Evolutionary conservation across 2,113 vertebrate species (phyloP).

Genomic region (Dicrurus megarhynchus): DNA sequence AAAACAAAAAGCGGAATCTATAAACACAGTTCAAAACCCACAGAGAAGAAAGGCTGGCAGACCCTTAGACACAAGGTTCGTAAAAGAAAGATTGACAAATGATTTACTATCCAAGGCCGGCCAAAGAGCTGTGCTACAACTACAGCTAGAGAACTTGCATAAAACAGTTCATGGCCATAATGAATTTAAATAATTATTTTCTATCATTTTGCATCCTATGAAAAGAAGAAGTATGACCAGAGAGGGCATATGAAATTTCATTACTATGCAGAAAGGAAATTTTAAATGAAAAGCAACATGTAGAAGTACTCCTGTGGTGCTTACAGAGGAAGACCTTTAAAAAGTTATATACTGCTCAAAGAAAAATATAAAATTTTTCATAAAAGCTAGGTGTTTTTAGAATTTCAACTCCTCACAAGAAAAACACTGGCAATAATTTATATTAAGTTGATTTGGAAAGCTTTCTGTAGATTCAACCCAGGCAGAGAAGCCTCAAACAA

Average conservation of each 20-base stretch:
- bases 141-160: background rate
- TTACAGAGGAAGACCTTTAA: background rate
- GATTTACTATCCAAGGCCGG: background rate
- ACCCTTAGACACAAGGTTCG: background rate
- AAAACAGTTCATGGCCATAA: background rate
- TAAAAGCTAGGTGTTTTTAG: background rate
- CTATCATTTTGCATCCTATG: background rate
- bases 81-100: slow-evolving; percentile 4
- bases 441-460: background rate
- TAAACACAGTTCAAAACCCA: slow-evolving; percentile 10
- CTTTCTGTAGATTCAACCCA: background rate
- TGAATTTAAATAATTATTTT: background rate
- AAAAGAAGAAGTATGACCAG: background rate
- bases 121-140: background rate
- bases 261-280: background rate
- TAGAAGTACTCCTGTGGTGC: background rate
- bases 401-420: background rate
- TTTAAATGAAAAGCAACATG: background rate
- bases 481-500: slow-evolving; percentile 28
- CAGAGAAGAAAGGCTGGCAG: slow-evolving; percentile 8
- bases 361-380: background rate
- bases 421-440: background rate
- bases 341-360: background rate
- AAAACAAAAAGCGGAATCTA: background rate
- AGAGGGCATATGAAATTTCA: background rate